phyloP scores from a whole-genome alignment of 2,113 vertebrate species.

The Mus musculus region DNA sequence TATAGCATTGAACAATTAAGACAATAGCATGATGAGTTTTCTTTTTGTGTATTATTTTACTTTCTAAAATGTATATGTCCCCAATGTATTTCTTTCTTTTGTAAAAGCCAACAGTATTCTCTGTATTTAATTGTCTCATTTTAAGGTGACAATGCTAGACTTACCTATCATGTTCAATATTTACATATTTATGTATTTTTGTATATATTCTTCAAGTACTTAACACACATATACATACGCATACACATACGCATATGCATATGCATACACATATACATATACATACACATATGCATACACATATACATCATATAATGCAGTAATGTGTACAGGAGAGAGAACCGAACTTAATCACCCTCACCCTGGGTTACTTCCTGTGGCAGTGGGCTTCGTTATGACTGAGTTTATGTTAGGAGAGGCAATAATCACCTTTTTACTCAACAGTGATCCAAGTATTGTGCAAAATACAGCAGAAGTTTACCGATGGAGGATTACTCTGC shows the following conservation, averaged over 20 bases:
- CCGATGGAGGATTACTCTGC: neutral
- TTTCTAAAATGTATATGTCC: neutral
- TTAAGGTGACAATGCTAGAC: neutral
- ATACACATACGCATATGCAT: too few species aligned
- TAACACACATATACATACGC: too few species aligned
- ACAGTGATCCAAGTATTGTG: neutral
- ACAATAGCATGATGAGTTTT: neutral
- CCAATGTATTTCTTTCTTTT: neutral
- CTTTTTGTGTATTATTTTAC: neutral
- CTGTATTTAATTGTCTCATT: neutral
- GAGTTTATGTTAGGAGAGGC: neutral
- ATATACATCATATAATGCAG: too few species aligned
- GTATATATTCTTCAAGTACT: too few species aligned
- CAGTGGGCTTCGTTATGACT: neutral
- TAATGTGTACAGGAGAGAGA: too few species aligned
- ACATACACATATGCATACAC: too few species aligned
- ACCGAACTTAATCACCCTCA: neutral
- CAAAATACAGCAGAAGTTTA: neutral
- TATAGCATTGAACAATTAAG: neutral
- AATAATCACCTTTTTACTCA: fast-evolving
- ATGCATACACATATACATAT: too few species aligned
- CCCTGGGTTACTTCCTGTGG: neutral
- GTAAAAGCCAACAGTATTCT: neutral
- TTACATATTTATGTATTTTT: neutral
- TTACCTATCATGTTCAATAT: neutral